Evolutionary conservation across 1,140 invertebrate genomes (phyloP).

Genomic region (Thereuonema tuberculata): DNA sequence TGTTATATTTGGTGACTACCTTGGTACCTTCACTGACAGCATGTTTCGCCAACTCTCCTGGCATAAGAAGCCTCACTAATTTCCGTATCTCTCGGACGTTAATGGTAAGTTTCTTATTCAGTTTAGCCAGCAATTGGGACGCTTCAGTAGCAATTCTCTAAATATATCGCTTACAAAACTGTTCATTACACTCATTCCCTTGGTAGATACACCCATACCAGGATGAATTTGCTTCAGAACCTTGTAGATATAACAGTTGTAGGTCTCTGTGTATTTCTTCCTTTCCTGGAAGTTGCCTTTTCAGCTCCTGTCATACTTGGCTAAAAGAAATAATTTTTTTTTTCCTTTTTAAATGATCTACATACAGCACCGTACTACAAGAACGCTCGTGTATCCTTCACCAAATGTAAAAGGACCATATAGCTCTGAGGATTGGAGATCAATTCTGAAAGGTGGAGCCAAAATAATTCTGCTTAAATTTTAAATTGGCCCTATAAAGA

Average conservation of each 20-base stretch:
- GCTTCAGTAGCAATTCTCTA: slow-evolving; percentile 28
- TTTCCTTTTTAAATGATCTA: slow-evolving; percentile 24
- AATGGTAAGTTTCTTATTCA: slow-evolving; percentile 32
- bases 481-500: too few species aligned
- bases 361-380: not conserved
- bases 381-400: too few species aligned
- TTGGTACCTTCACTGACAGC: slow-evolving; percentile 23
- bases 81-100: slow-evolving; percentile 41
- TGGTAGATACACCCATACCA: slow-evolving; percentile 44
- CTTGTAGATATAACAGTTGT: slow-evolving; percentile 55
- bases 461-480: too few species aligned
- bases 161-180: slow-evolving; percentile 14
- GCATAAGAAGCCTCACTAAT: slow-evolving; percentile 31
- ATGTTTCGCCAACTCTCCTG: slow-evolving; percentile 45
- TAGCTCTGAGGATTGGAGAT: too few species aligned
- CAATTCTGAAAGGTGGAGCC: too few species aligned
- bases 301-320: too few species aligned
- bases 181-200: slow-evolving; percentile 16
- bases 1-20: slow-evolving; percentile 45
- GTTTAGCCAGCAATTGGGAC: slow-evolving; percentile 24
- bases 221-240: slow-evolving; percentile 55
- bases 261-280: slow-evolving; percentile 44
- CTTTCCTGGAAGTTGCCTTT: too few species aligned
- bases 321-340: too few species aligned
- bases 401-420: too few species aligned